A percentile compares a stretch with the other conserved stretches of the same genome.
Conservation (phyloP, 2,113 vertebrate genomes). For the Lagopus leucura region DNA sequence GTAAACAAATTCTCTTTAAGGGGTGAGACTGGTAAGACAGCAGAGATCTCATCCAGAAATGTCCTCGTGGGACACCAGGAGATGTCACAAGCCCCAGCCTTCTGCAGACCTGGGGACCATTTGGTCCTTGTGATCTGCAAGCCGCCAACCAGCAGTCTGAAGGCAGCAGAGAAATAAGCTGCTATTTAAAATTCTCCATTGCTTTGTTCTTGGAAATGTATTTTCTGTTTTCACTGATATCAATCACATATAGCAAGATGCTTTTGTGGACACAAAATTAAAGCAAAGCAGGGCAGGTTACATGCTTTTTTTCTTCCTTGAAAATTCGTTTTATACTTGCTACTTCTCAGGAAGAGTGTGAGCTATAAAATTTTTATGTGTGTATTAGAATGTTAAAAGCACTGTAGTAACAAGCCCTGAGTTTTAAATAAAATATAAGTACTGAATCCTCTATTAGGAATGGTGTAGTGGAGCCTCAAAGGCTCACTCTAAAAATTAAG, state of each 20-base stretch:
- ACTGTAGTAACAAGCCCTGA: conserved; percentile 18
- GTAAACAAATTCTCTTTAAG: background rate
- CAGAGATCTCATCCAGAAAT: background rate
- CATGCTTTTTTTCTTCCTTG: background rate
- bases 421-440: conserved; percentile 50
- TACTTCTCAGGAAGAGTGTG: conserved; percentile 11
- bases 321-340: conserved; percentile 15
- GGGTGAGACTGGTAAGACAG: background rate
- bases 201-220: background rate
- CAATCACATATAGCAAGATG: background rate
- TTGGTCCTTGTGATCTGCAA: background rate
- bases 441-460: background rate
- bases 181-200: background rate
- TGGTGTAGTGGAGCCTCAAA: background rate
- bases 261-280: background rate
- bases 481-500: conserved; percentile 11
- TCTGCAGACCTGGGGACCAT: background rate
- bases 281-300: background rate
- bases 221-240: background rate
- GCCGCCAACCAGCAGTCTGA: background rate
- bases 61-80: background rate
- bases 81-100: background rate
- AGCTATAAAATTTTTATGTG: background rate
- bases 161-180: background rate
- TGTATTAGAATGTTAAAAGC: conserved; percentile 43